Evolutionary conservation across 23 tunicate genomes (phyloP), one percentile per base, ranked within the genome.

Genomic region (Trididemnum miniatum): DNA sequence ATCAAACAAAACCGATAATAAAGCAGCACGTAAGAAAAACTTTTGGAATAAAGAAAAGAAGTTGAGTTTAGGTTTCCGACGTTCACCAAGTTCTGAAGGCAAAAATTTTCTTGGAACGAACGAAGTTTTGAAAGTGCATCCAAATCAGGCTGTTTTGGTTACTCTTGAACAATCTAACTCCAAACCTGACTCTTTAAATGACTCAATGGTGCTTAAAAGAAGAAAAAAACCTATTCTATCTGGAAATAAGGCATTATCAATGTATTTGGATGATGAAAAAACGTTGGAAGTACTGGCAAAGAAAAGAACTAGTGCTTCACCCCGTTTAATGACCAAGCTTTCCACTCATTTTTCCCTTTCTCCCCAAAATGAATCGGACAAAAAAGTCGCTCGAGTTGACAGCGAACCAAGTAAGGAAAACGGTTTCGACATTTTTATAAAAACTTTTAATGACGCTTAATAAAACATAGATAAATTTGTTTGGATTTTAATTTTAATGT

Each of bases 391-490:
- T 9, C 37, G 75, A 31, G 75, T 67, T 31, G 75, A 67, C 38
- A 67, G 75, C 38, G 75, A 67, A 32, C 75, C 75, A 33, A 67
- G 75, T 67, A 32, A 67, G 67, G n/a, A n/a, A n/a, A n/a, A n/a
- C n/a, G n/a, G n/a, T n/a, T n/a, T n/a, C n/a, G n/a, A n/a, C n/a
- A n/a, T n/a, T n/a, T n/a, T n/a, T n/a, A n/a, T n/a, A n/a, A n/a
- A n/a, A n/a, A n/a, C n/a, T n/a, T n/a, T n/a, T n/a, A n/a, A n/a
- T n/a, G n/a, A n/a, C n/a, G n/a, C n/a, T n/a, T n/a, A n/a, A n/a
- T n/a, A n/a, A n/a, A n/a, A n/a, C n/a, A n/a, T n/a, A n/a, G n/a
- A n/a, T n/a, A n/a, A n/a, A n/a, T n/a, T n/a, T n/a, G n/a, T n/a
- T n/a, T n/a, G n/a, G n/a, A n/a, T n/a, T n/a, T n/a, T n/a, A n/a